These are phyloP conservation scores for Sinelater perroti DNA, from an alignment of 2,888 invertebrate species.

Conservation along the genomic window DNA sequence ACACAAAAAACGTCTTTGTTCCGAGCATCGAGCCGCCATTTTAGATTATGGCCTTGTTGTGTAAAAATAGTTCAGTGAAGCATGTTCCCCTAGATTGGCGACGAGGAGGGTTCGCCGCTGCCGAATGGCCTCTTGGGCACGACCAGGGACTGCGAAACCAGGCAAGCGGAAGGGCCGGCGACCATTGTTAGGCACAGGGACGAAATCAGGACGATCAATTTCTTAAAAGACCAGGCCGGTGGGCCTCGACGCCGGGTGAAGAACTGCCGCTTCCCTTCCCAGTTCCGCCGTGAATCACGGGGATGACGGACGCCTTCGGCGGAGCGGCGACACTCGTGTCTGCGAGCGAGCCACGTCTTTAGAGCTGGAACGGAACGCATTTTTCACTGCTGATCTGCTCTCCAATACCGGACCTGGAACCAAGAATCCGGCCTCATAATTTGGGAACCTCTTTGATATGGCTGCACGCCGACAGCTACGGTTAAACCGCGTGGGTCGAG, in stretches of 20 bases:
- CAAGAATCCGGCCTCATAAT: constrained; percentile 36
- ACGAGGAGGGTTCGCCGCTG: constrained; percentile 52
- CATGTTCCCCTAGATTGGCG: constrained; percentile 59
- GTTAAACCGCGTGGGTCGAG: constrained; percentile 57
- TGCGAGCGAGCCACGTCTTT: too few species aligned
- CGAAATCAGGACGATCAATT: constrained; percentile 39
- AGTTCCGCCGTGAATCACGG: too few species aligned
- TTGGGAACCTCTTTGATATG: constrained; percentile 52
- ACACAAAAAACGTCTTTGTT: constrained; percentile 55
- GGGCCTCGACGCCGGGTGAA: too few species aligned
- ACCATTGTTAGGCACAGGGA: constrained; percentile 46
- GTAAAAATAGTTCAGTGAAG: constrained; percentile 61
- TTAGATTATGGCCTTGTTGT: constrained; percentile 57
- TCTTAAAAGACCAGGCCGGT: too few species aligned
- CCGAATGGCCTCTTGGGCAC: constrained; percentile 51
- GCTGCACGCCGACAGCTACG: constrained; percentile 60
- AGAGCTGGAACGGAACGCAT: too few species aligned
- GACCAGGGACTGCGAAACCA: constrained; percentile 51
- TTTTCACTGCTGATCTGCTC: too few species aligned
- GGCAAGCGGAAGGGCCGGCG: constrained; percentile 54
- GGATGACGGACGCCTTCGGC: too few species aligned
- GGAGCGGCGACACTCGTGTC: too few species aligned
- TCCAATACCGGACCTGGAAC: constrained; percentile 29
- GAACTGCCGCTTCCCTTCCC: too few species aligned
- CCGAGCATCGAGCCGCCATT: constrained; percentile 56